phyloP scores from a whole-genome alignment of 2,888 invertebrate species.

The Sinhomidia bicolor region DNA sequence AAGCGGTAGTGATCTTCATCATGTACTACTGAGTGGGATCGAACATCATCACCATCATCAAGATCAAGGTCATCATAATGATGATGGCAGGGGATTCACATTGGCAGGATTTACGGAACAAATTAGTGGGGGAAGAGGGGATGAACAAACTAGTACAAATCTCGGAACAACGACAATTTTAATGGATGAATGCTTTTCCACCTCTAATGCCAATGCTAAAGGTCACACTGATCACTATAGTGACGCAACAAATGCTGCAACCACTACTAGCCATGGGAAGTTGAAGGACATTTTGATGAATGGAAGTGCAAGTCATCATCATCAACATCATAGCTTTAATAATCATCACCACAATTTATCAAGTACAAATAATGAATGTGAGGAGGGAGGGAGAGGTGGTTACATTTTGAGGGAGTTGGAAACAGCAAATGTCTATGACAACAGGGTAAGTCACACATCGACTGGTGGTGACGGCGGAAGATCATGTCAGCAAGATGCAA shows the following conservation, averaged over 20 bases:
- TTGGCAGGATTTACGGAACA: constrained; percentile 45
- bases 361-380: constrained; percentile 20
- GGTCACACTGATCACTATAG: not conserved
- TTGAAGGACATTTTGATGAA: constrained; percentile 67
- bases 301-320: constrained; percentile 54
- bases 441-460: not conserved
- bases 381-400: no score
- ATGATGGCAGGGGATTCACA: constrained; percentile 41
- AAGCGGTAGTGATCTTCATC: constrained; percentile 36
- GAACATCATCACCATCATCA: constrained; percentile 24
- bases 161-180: constrained; percentile 50
- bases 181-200: constrained; percentile 58
- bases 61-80: constrained; percentile 13
- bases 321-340: not conserved
- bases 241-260: no score
- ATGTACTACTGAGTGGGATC: constrained; percentile 49
- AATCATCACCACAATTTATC: constrained; percentile 33
- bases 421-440: not conserved
- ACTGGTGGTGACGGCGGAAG: not conserved
- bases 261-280: constrained; percentile 42
- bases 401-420: constrained; percentile 53
- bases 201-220: not conserved
- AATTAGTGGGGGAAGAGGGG: not conserved
- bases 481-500: not conserved
- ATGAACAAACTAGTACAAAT: constrained; percentile 27